Conservation (phyloP, 2,888 invertebrate genomes). For the Lamproptera curius region DNA sequence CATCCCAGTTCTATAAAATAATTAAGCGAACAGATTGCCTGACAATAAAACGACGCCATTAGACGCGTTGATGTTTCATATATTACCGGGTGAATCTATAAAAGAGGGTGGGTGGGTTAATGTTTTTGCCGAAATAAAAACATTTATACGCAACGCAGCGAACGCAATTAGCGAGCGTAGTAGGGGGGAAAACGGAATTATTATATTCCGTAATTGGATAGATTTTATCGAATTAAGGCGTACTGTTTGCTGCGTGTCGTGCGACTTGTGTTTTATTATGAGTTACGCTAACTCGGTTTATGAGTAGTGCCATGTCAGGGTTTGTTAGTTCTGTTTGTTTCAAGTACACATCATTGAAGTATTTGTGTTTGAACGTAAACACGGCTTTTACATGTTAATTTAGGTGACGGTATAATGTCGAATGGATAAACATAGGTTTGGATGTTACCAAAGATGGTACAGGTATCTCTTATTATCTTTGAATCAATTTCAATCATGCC, state of each 20-base stretch:
- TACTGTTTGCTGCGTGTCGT: conserved; percentile 27
- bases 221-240: conserved; percentile 44
- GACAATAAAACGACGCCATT: neutral
- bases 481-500: no score
- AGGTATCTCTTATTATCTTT: no score
- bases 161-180: conserved; percentile 40
- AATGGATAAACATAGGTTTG: no score
- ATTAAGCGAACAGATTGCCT: neutral
- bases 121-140: conserved; percentile 38
- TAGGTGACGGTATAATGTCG: no score
- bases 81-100: conserved; percentile 19
- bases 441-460: no score
- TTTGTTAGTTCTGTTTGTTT: no score
- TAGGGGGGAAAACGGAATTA: conserved; percentile 42
- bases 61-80: conserved; percentile 10
- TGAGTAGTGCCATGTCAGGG: neutral
- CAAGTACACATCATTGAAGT: no score
- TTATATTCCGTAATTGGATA: conserved; percentile 52
- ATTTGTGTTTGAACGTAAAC: no score
- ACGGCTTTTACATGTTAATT: no score
- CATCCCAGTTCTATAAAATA: no score
- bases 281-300: neutral
- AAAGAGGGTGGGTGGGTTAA: conserved; percentile 32
- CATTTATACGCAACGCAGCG: conserved; percentile 32
- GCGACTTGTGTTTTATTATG: conserved; percentile 6